Base-by-base conservation (phyloP, 2,797 vertebrate species). In the Darevskia mixta region DNA sequence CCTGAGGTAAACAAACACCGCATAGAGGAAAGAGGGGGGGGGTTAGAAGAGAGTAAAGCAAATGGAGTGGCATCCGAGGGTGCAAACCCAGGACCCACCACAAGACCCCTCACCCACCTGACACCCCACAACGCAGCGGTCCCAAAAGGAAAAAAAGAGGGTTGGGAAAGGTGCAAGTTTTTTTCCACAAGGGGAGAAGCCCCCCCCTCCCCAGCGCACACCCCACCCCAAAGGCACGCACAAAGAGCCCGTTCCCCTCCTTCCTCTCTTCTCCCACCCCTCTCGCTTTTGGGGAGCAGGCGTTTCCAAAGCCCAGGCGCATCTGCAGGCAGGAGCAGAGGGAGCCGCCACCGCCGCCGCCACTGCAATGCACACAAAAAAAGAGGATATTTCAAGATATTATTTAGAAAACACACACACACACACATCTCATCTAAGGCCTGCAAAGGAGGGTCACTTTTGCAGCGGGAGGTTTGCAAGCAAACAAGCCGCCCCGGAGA, bases 311-410 rank as follows among this genome's bases (percentile, higher is more conserved):
- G 49, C 25, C 85, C 69, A 78, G 87, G 73, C 67, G 41, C 18
- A 32, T 8, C 35, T 45, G 32, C 82, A 71, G 20, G 82, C 82
- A 79, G 25, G n/a, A 29, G 13, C 29, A 2, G 6, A 64, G 15
- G 55, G 2, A 11, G 29, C 71, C 1, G 79, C 71, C n/a, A n/a
- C n/a, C 55, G 83, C 77, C 64, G 72, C 32, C 27, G 49, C 66
- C 20, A 32, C 77, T 35, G 78, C 79, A 83, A 55, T 87, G 88
- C 86, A 79, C 82, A 79, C 35, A 35, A 35, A 35, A 35, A 66
- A 88, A 27, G 29, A 32, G 2, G 43, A 11, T n/a, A 32, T 15
- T 15, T 32, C n/a, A 72, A 35, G 4, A 72, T 72, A 72, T 11
- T 29, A 29, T 27, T 29, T 71, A n/a, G 11, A n/a, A 32, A 2